Percentiles rank a stretch among this genome's conserved stretches.
Evolutionary conservation across 2,888 invertebrate species (phyloP).

Genomic region (Ennomos erosarius): DNA sequence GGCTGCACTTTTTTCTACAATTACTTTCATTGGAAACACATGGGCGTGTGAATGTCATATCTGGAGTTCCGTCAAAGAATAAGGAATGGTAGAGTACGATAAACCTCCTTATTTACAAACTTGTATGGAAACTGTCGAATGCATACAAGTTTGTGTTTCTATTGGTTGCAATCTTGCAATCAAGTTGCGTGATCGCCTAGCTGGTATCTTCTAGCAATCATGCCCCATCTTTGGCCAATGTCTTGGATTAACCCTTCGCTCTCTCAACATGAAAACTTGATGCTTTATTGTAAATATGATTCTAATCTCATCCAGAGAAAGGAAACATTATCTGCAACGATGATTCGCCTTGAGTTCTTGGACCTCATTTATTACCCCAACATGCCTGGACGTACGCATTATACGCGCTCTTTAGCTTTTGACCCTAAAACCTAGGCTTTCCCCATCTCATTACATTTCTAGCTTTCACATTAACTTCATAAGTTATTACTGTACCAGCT

Average conservation of each 20-base stretch:
- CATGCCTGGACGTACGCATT: constrained; percentile 14
- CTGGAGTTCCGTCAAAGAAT: constrained; percentile 5
- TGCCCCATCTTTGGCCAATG: too few relatives aligned
- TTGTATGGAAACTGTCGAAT: too few relatives aligned
- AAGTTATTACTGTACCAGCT: constrained; percentile 5
- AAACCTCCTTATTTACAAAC: too few relatives aligned
- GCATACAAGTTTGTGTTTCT: too few relatives aligned
- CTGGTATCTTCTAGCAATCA: background rate
- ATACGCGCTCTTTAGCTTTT: constrained; percentile 26
- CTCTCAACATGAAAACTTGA: too few relatives aligned
- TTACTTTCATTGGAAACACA: constrained; percentile 29
- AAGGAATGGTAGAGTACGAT: background rate
- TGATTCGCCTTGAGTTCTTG: constrained; percentile 6
- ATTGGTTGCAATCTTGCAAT: too few relatives aligned
- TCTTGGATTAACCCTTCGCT: too few relatives aligned
- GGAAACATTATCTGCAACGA: constrained; percentile 8
- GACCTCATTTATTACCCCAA: constrained; percentile 6
- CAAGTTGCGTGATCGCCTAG: too few relatives aligned
- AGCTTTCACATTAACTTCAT: constrained; percentile 31
- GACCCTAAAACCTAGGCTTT: constrained; percentile 36
- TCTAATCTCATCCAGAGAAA: constrained; percentile 1
- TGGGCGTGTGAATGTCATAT: constrained; percentile 21
- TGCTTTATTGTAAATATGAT: too few relatives aligned
- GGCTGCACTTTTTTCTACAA: constrained; percentile 16
- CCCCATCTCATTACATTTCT: constrained; percentile 33